phyloP scores from a whole-genome alignment of 2,113 vertebrate genomes.

The Carettochelys insculpta region DNA sequence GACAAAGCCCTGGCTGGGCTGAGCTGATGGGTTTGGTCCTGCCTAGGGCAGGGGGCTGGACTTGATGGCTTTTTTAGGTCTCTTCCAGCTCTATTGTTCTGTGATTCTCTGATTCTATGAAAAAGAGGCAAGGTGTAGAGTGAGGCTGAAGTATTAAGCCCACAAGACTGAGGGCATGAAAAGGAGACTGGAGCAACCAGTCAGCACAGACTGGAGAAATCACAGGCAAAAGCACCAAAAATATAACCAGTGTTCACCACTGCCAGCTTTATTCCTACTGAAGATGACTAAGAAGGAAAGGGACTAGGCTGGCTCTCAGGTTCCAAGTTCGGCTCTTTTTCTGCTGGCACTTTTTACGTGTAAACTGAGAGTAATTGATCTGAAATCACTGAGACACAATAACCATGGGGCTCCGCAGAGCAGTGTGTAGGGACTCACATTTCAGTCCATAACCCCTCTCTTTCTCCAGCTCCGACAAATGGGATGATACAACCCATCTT shows the following conservation, averaged over 20 bases:
- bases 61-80: too few relatives aligned
- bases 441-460: background rate
- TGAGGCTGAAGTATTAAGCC: background rate
- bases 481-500: accelerated
- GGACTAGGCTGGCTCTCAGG: background rate
- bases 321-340: background rate
- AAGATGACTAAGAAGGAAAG: background rate
- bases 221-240: background rate
- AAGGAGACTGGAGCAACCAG: background rate
- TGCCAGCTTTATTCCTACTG: background rate
- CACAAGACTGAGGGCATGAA: background rate
- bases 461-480: background rate
- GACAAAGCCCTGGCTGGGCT: too few relatives aligned
- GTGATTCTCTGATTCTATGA: too few relatives aligned
- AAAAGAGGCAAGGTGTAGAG: background rate
- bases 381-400: background rate
- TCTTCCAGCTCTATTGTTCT: too few relatives aligned
- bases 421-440: background rate
- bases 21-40: too few relatives aligned
- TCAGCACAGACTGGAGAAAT: background rate
- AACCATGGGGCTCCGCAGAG: background rate
- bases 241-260: background rate
- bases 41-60: too few relatives aligned
- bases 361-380: background rate
- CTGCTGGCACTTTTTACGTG: background rate